Conservation (phyloP, 1,140 invertebrate genomes). For the Coelopa frigida region DNA sequence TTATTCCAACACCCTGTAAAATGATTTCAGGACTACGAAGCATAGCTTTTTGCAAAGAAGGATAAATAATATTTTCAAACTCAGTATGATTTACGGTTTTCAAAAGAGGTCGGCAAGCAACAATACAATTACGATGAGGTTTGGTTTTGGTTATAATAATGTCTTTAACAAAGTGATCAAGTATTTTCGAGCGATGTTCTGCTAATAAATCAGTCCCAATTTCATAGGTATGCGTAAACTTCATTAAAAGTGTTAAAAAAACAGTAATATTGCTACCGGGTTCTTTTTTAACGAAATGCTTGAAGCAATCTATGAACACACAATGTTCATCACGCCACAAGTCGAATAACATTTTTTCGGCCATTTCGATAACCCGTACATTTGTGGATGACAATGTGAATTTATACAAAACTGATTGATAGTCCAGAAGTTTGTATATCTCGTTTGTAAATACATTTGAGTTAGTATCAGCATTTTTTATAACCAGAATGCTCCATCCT, state of each 20-base stretch:
- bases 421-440: conserved; percentile 29
- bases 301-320: conserved; percentile 21
- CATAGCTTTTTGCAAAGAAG: conserved; percentile 84
- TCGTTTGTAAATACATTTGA: conserved; percentile 33
- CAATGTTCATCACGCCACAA: conserved; percentile 30
- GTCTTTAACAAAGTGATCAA: conserved; percentile 73
- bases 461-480: conserved; percentile 21
- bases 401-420: conserved; percentile 31
- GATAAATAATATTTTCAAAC: conserved; percentile 68
- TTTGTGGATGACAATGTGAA: conserved; percentile 23
- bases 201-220: too few relatives aligned
- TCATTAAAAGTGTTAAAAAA: conserved; percentile 30
- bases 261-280: conserved; percentile 22
- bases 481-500: conserved; percentile 26
- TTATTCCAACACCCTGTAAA: conserved; percentile 67
- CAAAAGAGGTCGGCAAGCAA: conserved; percentile 58
- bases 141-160: conserved; percentile 73
- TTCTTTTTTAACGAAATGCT: conserved; percentile 29
- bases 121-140: conserved; percentile 61
- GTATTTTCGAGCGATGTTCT: too few relatives aligned
- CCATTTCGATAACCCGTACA: conserved; percentile 25
- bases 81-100: conserved; percentile 60
- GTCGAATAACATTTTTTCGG: conserved; percentile 33
- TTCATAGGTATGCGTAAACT: too few relatives aligned
- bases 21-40: conserved; percentile 90